Evolutionary conservation across 2,113 vertebrate genomes (phyloP).

Genomic region (Aleadryas rufinucha): DNA sequence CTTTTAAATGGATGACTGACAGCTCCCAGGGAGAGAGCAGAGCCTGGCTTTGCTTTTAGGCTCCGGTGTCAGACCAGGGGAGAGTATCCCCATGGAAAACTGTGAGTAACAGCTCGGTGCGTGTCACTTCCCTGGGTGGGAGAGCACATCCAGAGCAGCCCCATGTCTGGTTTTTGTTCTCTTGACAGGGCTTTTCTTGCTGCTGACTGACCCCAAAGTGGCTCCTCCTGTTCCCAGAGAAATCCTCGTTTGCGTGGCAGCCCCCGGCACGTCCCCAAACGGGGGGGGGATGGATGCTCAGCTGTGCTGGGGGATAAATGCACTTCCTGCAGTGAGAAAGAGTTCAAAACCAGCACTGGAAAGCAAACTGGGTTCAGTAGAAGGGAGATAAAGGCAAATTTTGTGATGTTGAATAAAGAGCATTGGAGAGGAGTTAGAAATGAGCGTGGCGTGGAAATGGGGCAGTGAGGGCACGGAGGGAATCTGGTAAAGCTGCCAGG

Average conservation of each 20-base stretch:
- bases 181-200: background rate
- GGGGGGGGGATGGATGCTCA: background rate
- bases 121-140: background rate
- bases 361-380: background rate
- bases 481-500: background rate
- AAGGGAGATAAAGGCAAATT: background rate
- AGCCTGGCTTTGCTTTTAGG: background rate
- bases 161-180: background rate
- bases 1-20: background rate
- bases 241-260: background rate
- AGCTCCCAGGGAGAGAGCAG: background rate
- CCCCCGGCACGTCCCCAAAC: background rate
- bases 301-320: background rate
- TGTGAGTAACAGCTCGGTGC: background rate
- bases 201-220: background rate
- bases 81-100: background rate
- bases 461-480: background rate
- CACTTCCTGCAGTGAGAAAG: background rate
- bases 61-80: background rate
- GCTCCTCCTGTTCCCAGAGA: background rate
- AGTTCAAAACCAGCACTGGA: background rate
- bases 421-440: background rate
- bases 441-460: background rate
- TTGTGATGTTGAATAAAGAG: background rate
- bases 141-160: background rate